Evolutionary conservation across 2,113 vertebrate species (phyloP), one percentile per base, ranked within the genome.

Genomic region (Podiceps cristatus): DNA sequence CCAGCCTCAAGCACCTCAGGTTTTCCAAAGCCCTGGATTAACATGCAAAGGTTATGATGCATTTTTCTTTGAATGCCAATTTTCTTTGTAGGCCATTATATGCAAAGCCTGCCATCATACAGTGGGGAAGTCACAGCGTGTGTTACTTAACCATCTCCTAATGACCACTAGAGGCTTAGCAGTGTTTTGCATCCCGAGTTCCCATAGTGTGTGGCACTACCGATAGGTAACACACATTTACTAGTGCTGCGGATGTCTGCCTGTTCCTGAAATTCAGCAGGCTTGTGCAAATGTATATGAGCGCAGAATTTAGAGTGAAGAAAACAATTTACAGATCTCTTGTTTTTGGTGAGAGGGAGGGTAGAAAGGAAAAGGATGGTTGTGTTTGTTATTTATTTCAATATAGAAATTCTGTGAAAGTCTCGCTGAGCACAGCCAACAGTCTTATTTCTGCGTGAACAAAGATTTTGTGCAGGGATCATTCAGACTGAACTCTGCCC

Each of bases 261-360:
- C 47, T 59, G 28, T 40, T 53, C 42, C n/a, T 14, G 23, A 15
- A 56, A 13, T 49, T 33, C 23, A 4, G 37, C 60, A 31, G 37
- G 9, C 23, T 8, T 3, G 16, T 16, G 44, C 44, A 15, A 44
- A 18, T 23, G 19, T 10, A 31, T 23, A 2, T 5, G 40, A 49
- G 19, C 4, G 27, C 71, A 11, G 40, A 20, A 4, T n/a, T 10
- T 55, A 55, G 28, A 8, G 37, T 10, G 27, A 82, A n/a, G 22
- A 40, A 64, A 56, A 50, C 4, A 3, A 18, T 37, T 27, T 7
- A 28, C 14, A 0, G n/a, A 13, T 12, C 47, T 49, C 12, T 29
- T 9, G 28, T 6, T 28, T 56, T 20, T 42, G 50, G 19, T 1
- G 5, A 40, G 56, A 63, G 22, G 40, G 6, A 28, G n/a, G 42